phyloP scores from a whole-genome alignment of 2,113 vertebrate genomes.

The Sus scrofa region DNA sequence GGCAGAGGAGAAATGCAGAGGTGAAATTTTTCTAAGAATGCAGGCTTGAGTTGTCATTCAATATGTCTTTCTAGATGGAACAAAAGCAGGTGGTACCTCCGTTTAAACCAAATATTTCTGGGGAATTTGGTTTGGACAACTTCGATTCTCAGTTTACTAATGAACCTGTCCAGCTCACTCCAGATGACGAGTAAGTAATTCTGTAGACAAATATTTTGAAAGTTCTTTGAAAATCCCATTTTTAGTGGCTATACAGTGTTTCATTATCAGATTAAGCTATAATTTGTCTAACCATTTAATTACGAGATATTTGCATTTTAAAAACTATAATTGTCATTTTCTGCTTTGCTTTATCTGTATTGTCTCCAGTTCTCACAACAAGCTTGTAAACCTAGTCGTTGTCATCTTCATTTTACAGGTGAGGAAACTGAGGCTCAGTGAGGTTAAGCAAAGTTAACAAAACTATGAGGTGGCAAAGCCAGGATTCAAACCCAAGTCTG shows the following conservation, averaged over 20 bases:
- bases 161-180: constrained; percentile 98
- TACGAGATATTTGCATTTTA: constrained; percentile 20
- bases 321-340: not conserved
- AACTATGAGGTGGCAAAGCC: constrained; percentile 43
- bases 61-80: constrained; percentile 94
- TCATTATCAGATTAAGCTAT: not conserved
- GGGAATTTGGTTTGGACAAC: constrained; percentile 99
- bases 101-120: constrained; percentile 99
- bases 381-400: not conserved
- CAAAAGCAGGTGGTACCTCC: constrained; percentile 99
- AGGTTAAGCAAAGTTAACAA: not conserved
- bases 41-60: constrained; percentile 15
- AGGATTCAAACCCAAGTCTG: not conserved
- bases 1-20: not conserved
- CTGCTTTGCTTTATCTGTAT: not conserved
- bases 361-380: not conserved
- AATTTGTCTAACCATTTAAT: not conserved
- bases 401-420: not conserved
- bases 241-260: not conserved
- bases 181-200: constrained; percentile 98
- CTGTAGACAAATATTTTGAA: not conserved
- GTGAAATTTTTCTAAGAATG: constrained; percentile 4
- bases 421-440: not conserved
- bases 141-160: constrained; percentile 99
- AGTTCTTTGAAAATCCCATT: not conserved